Base-by-base conservation (phyloP, 2,888 invertebrate genomes). In the Fragum fragum region DNA sequence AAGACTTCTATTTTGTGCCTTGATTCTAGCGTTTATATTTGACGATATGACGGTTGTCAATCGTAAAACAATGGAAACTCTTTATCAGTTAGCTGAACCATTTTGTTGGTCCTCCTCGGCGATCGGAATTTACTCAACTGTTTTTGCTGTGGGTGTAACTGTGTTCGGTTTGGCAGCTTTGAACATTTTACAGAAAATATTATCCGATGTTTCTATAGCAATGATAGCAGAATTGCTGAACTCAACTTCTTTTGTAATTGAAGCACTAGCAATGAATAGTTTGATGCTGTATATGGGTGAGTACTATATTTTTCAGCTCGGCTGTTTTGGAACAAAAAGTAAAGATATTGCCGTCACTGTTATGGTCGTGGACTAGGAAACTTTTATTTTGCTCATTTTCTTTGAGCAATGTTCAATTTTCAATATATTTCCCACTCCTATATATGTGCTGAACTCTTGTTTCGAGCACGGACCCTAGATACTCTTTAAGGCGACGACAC, bases 11-110 rank as follows among this genome's bases (percentile, higher is more conserved):
- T 82, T 63, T 39, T 1, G 74, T 1, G n/a, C 66, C 5, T 59
- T 82, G 0, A 23, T 82, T n/a, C 36, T 75, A 18, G 78, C 78
- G 1, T 82, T 82, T 61, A 59, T 75, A 5, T 75, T 82, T 29
- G 55, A 68, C 23, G 72, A 74, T n/a, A 78, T 78, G 75, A 75
- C 71, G 0, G 47, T 36, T n/a, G 71, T 78, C 0, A 53, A 78
- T 55, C 66, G 82, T 14, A 74, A 59, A 72, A 16, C 71, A 6
- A 75, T 75, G 7, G 82, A 82, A 74, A 61, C 66, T 0, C 32
- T 82, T 28, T 82, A 82, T 21, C 78, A 78, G 36, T 66, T 82
- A 11, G 78, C 75, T 1, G 75, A 74, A 70, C 82, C 82, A 29
- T 82, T 82, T 59, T 82, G 82, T 32, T 82, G 82, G 82, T 39